Evolutionary conservation across 2,888 invertebrate species (phyloP).

Genomic region (Netelia fuscicornis): DNA sequence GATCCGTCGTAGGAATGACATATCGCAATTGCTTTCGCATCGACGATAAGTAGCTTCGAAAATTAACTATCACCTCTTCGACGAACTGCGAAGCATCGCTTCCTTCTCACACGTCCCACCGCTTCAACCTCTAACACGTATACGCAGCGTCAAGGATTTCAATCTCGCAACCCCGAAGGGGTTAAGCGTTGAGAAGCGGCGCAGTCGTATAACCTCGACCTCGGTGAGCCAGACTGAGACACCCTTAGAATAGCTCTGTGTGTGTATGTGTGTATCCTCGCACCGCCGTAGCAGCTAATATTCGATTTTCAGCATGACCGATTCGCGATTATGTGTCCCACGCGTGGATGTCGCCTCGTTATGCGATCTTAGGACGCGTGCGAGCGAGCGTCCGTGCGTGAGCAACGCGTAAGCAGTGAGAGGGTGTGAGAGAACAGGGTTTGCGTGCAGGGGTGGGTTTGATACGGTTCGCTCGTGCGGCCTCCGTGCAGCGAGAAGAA

Average conservation of each 20-base stretch:
- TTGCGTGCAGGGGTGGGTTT: constrained; percentile 44
- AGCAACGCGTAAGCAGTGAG: constrained; percentile 52
- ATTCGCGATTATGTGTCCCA: constrained; percentile 62
- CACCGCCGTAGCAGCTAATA: constrained; percentile 51
- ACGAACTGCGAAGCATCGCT: neutral
- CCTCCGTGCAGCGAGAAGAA: constrained; percentile 13
- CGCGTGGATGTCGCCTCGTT: constrained; percentile 63
- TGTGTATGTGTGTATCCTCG: constrained; percentile 22
- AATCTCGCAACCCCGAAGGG: constrained; percentile 53
- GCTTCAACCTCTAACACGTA: constrained; percentile 18
- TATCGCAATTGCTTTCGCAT: constrained; percentile 12
- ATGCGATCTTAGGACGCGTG: constrained; percentile 65
- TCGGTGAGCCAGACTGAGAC: constrained; percentile 11
- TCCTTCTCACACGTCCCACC: too few species aligned
- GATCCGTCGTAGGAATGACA: neutral
- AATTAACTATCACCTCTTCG: constrained; percentile 31
- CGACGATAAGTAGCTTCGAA: constrained; percentile 16
- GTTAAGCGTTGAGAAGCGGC: constrained; percentile 29
- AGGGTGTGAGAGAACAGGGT: constrained; percentile 9
- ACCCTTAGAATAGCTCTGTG: neutral
- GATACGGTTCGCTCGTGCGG: constrained; percentile 40
- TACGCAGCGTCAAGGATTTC: constrained; percentile 47
- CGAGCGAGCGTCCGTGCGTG: constrained; percentile 64
- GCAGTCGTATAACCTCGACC: constrained; percentile 35
- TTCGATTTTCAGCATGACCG: constrained; percentile 65